Base-by-base conservation (phyloP, 2,113 vertebrate genomes). In the Butastur rufipennis region DNA sequence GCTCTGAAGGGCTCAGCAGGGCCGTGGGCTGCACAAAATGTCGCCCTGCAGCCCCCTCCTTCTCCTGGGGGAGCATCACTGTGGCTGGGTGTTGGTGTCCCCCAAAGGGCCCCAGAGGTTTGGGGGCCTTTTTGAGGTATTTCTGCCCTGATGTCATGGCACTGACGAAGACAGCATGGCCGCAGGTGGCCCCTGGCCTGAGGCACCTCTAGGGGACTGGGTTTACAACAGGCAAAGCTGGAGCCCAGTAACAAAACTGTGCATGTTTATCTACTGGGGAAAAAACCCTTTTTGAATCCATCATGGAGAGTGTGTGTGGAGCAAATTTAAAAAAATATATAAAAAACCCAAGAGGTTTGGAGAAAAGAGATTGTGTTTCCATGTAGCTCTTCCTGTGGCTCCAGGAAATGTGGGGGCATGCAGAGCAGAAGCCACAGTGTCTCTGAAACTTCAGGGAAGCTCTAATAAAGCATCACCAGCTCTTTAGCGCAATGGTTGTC, bases 81-180 rank as follows among this genome's bases (percentile, higher is more conserved):
- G 47, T 4, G 4, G 3, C 31, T 0, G 3, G 5, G 2, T 26
- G 7, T 26, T 0, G 0, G 34, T 61, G 36, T 53, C 10, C 11
- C 20, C 4, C 18, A 22, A n/a, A 68, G 34, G 11, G 7, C 6
- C 10, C 2, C 0, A 0, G 26, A 22, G 40, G 5, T 43, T 82
- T 65, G 31, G 15, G 31, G 36, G 26, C 4, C 7, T n/a, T 71
- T 89, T 29, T 23, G 67, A 40, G 21, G 40, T 13, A 3, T 47
- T 88, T 63, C 16, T 91, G 8, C 43, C 16, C 50, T 17, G 61
- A 56, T n/a, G 45, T 14, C 9, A 8, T 27, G 59, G 34, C 0
- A 3, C 36, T 66, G 61, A 66, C 58, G 74, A n/a, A 20, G 72
- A 25, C 9, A 12, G 26, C 20, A 36, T 0, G 7, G 31, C 56